Conservation (phyloP, 1,140 invertebrate species). For the Drosophila truncata region DNA sequence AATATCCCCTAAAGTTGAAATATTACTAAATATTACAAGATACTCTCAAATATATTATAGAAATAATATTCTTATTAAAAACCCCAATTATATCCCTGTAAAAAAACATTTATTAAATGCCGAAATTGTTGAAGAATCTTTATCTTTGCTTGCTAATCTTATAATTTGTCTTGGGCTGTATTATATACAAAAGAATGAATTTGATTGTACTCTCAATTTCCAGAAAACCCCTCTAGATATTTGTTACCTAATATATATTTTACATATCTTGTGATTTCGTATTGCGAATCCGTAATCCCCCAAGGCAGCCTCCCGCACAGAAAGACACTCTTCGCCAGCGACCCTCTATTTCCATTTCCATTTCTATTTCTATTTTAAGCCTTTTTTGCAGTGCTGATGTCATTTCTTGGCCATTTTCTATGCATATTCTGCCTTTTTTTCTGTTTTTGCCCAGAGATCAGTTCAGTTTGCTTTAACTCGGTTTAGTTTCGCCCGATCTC, state of each 20-base stretch:
- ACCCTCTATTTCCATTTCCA: conserved; percentile 28
- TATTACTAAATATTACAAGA: too few relatives aligned
- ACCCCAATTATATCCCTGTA: too few relatives aligned
- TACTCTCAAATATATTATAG: too few relatives aligned
- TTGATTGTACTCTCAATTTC: neutral
- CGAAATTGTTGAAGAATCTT: too few relatives aligned
- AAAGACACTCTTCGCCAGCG: conserved; percentile 13
- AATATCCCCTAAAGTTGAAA: too few relatives aligned
- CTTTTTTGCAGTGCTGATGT: conserved; percentile 58
- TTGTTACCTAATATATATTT: neutral
- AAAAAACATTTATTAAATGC: too few relatives aligned
- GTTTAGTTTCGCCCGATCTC: conserved; percentile 13
- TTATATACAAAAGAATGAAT: neutral
- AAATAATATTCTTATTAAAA: too few relatives aligned
- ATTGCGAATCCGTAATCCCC: neutral
- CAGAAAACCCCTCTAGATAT: neutral
- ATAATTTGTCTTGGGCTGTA: neutral
- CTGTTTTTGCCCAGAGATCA: conserved; percentile 8
- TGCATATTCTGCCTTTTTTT: conserved; percentile 37
- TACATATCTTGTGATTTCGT: neutral
- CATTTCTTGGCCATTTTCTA: conserved; percentile 38
- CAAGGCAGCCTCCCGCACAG: neutral
- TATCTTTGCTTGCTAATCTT: too few relatives aligned
- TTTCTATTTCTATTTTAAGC: conserved; percentile 50
- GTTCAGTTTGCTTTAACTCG: conserved; percentile 21